Base-by-base conservation (phyloP, 2,888 invertebrate species). In the Penaeus monodon region DNA sequence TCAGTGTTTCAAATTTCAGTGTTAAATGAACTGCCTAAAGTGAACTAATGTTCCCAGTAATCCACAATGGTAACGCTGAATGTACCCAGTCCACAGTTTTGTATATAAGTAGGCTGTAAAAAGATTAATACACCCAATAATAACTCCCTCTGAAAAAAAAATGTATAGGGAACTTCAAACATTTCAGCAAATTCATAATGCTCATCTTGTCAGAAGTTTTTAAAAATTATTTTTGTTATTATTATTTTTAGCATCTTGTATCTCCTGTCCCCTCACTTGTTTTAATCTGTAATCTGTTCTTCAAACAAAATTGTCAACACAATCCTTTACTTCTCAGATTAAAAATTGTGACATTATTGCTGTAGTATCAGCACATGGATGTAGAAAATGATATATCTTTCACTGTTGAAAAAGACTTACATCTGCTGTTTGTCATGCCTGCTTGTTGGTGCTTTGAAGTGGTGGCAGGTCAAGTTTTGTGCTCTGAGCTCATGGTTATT, bases 21-120 rank as follows among this genome's bases (percentile, higher is more conserved):
- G 68, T 65, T n/a, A 49, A 57, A 68, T 66, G 27, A 33, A 33
- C 68, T 81, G 81, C 81, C 81, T 81, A 38, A 68, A 66, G 68
- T 66, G 49, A 66, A 81, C 81, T 49, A 81, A 38, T 81, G 68
- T 68, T 66, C 49, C 65, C 68, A 81, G 68, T n/a, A 27, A 66
- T 44, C 65, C 29, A 66, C 27, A 66, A 27, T 81, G 66, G 68
- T 66, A 65, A 44, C 68, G n/a, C 68, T 81, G 38, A 81, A 66
- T 57, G 57, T 49, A 33, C 49, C 68, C 57, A 57, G 66, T 78
- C 84, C 84, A 84, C 84, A 70, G 65, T 38, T 78, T 77, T 84
- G 84, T 84, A 84, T 78, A 84, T 85, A 85, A 80, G 63, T 85
- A 85, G 74, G 63, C 70, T 85, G 85, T 85, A 80, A 74, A 85